These are phyloP conservation scores for Nannospalax galili DNA, from an alignment of 2,113 vertebrate species.

Conservation along the genomic window DNA sequence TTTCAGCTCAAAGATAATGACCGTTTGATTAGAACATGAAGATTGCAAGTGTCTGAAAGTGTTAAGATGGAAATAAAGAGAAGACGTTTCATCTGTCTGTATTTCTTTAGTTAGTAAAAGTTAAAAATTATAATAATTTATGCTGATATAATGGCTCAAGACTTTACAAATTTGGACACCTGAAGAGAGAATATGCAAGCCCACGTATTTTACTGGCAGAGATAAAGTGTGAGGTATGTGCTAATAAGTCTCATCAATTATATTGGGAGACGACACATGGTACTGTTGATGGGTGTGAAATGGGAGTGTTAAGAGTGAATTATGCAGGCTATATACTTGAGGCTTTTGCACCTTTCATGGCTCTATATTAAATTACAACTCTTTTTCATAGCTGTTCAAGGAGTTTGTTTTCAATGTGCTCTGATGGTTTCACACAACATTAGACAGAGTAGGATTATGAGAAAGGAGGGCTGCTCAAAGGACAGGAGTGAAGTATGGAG, in stretches of 20 bases:
- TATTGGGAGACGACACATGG: not conserved
- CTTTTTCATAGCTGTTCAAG: not conserved
- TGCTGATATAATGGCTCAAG: not conserved
- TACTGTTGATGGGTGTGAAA: not conserved
- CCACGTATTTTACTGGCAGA: not conserved
- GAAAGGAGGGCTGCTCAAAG: too few relatives aligned
- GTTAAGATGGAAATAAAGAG: slow-evolving; percentile 29
- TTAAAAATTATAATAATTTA: slow-evolving; percentile 41
- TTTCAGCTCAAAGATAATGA: slow-evolving; percentile 61
- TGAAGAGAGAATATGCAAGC: not conserved
- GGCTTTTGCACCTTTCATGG: not conserved
- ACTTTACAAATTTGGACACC: not conserved
- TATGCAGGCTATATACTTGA: too few relatives aligned
- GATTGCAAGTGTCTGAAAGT: not conserved
- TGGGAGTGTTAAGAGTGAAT: not conserved
- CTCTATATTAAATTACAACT: not conserved
- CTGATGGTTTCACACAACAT: not conserved
- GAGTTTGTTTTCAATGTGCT: not conserved
- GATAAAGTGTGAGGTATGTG: not conserved
- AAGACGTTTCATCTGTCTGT: not conserved
- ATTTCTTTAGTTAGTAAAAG: not conserved
- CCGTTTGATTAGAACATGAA: slow-evolving; percentile 56
- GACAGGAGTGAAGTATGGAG: not conserved
- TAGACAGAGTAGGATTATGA: not conserved
- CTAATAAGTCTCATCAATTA: not conserved